These are phyloP conservation scores for Prostheceraeus crozeri DNA, from an alignment of 2,888 invertebrate genomes.

Conservation along the genomic window DNA sequence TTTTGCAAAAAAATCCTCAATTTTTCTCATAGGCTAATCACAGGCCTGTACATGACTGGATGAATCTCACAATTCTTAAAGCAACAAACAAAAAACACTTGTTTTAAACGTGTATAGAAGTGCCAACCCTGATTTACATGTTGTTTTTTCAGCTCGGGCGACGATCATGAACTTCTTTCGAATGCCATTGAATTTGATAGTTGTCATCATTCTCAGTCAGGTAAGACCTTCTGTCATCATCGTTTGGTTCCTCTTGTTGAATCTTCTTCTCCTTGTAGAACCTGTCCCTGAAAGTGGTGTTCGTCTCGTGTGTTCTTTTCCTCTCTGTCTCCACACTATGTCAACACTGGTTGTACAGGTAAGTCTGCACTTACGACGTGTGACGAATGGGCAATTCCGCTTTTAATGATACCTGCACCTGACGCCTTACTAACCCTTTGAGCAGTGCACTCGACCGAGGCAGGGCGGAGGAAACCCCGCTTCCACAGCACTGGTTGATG, in stretches of 20 bases:
- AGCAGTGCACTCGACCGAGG: too few relatives aligned
- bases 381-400: too few relatives aligned
- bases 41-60: too few relatives aligned
- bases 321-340: constrained; percentile 51
- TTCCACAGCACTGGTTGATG: too few relatives aligned
- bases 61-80: too few relatives aligned
- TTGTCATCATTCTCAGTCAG: constrained; percentile 58
- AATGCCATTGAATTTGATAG: constrained; percentile 59
- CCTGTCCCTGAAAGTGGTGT: constrained; percentile 56
- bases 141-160: constrained; percentile 54
- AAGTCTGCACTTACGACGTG: constrained; percentile 43
- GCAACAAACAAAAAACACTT: too few relatives aligned
- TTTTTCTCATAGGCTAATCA: too few relatives aligned
- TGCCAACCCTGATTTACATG: constrained; percentile 27
- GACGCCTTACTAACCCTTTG: too few relatives aligned
- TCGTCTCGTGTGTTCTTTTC: constrained; percentile 57
- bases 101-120: background rate
- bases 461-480: too few relatives aligned
- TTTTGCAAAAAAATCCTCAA: too few relatives aligned
- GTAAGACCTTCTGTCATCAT: constrained; percentile 43
- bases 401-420: too few relatives aligned
- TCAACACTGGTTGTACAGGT: constrained; percentile 54
- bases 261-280: constrained; percentile 45
- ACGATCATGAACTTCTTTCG: constrained; percentile 60
- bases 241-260: constrained; percentile 1